Conservation (phyloP, 2,888 invertebrate species). For the Cosmorhoe ocellata region DNA sequence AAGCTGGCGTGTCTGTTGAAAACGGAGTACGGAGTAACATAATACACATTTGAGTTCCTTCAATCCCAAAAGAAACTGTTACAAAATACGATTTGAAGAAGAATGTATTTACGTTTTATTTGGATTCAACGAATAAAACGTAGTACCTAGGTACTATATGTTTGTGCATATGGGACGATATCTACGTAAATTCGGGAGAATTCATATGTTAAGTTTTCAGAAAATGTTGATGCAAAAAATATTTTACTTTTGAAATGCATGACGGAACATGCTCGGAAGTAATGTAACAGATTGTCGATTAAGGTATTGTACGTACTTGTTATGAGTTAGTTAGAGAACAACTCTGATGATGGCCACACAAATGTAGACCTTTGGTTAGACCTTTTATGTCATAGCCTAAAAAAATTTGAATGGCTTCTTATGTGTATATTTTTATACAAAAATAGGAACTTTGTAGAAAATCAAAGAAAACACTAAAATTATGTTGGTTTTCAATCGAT, state of each 20-base stretch:
- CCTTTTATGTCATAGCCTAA: no score
- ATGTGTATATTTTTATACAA: no score
- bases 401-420: no score
- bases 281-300: no score
- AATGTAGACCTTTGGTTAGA: no score
- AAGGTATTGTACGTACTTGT: no score
- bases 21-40: conserved; percentile 27
- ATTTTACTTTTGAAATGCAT: conserved; percentile 2
- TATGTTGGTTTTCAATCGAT: no score
- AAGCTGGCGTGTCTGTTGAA: conserved; percentile 28
- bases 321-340: no score
- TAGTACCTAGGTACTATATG: conserved; percentile 10
- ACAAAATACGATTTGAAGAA: conserved; percentile 27
- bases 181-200: conserved; percentile 5
- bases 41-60: conserved; percentile 32
- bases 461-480: no score
- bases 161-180: conserved; percentile 21
- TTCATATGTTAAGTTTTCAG: conserved; percentile 18
- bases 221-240: conserved; percentile 1
- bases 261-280: not conserved
- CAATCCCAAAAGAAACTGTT: conserved; percentile 29
- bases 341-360: no score
- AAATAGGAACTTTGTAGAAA: no score
- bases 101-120: conserved; percentile 22
- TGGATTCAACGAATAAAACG: conserved; percentile 11